These are phyloP conservation scores for Cyclophora albipunctata DNA, from an alignment of 2,888 invertebrate genomes.

Conservation along the genomic window DNA sequence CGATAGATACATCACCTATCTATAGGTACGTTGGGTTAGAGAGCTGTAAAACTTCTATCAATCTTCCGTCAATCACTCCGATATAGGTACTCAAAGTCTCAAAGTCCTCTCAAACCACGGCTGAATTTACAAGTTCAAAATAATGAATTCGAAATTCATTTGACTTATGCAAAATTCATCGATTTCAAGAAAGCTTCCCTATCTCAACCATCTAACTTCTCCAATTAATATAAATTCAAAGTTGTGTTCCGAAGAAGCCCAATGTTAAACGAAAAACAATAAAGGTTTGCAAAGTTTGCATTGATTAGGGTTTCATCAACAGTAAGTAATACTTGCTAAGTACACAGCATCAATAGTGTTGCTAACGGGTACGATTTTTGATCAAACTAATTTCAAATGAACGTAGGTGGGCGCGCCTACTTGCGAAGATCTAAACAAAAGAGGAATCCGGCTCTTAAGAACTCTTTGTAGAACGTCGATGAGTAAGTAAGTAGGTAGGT, in stretches of 20 bases:
- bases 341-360: not conserved
- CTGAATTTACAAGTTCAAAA: too few relatives aligned
- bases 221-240: constrained; percentile 11
- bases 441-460: constrained; percentile 12
- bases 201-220: constrained; percentile 5
- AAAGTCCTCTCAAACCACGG: too few relatives aligned
- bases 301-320: constrained; percentile 3
- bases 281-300: constrained; percentile 1
- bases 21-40: too few relatives aligned
- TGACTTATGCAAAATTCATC: not conserved
- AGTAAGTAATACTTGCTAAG: not conserved
- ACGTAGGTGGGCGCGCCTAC: not conserved
- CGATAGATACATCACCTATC: too few relatives aligned
- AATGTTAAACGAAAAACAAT: constrained; percentile 7
- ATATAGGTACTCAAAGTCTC: too few relatives aligned
- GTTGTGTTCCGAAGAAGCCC: constrained; percentile 6
- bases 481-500: constrained; percentile 23
- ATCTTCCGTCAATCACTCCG: too few relatives aligned
- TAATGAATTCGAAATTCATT: constrained; percentile 3
- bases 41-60: too few relatives aligned
- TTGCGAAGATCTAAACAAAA: not conserved
- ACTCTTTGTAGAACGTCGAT: constrained; percentile 34
- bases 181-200: constrained; percentile 1
- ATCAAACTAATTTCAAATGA: not conserved
- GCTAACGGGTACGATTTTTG: not conserved